Conservation (phyloP, 2,113 vertebrate genomes). For the Microtus richardsoni region DNA sequence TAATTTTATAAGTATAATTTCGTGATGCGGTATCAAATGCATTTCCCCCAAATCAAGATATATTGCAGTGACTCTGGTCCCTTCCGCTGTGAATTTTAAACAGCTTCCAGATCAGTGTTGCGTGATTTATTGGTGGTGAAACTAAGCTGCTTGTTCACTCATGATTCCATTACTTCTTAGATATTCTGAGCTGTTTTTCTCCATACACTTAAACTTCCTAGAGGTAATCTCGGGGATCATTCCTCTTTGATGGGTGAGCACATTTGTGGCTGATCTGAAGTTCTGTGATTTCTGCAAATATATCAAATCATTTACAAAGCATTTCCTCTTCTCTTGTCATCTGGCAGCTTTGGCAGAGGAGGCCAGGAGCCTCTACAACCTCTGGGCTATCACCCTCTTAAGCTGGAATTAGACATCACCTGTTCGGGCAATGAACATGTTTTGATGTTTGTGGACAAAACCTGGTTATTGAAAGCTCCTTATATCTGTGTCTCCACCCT, state of each 20-base stretch:
- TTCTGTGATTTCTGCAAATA: constrained; percentile 71
- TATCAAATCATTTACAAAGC: constrained; percentile 71
- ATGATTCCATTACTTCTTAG: constrained; percentile 76
- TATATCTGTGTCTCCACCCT: not conserved
- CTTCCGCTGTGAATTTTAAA: constrained; percentile 78
- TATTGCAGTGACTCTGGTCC: constrained; percentile 64
- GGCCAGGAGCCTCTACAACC: not conserved
- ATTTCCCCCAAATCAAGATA: constrained; percentile 78
- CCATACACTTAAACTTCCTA: constrained; percentile 65
- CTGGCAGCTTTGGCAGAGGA: constrained; percentile 37
- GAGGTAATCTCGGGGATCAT: constrained; percentile 68
- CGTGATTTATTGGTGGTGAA: constrained; percentile 75
- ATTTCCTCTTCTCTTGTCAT: constrained; percentile 26
- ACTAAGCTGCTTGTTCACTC: constrained; percentile 69
- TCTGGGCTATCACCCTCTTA: not conserved
- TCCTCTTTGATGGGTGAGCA: constrained; percentile 65
- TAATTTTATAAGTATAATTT: constrained; percentile 81
- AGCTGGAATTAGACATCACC: not conserved
- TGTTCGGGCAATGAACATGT: not conserved
- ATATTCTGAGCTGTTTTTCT: constrained; percentile 75
- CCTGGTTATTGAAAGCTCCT: not conserved
- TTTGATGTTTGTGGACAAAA: not conserved
- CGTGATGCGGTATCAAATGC: constrained; percentile 68
- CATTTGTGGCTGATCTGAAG: constrained; percentile 58
- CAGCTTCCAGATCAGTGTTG: constrained; percentile 55